phyloP scores from a whole-genome alignment of 2,797 vertebrate species.

The Rhinoraja longicauda region DNA sequence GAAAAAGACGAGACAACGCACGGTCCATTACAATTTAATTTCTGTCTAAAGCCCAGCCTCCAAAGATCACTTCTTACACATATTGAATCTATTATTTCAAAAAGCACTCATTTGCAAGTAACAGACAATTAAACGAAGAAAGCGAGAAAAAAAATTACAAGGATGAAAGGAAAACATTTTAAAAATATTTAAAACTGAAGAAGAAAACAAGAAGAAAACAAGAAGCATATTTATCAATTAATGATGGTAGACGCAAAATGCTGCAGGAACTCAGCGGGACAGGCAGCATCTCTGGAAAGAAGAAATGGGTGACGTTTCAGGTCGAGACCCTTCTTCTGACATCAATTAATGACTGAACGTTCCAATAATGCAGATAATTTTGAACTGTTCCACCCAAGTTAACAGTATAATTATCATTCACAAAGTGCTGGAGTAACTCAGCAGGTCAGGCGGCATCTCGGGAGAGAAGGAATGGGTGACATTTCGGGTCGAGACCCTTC shows the following conservation, averaged over 20 bases:
- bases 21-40: neutral
- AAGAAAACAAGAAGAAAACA: neutral
- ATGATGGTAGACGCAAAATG: no score
- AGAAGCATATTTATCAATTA: no score
- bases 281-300: no score
- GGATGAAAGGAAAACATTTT: neutral
- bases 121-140: neutral
- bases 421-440: no score
- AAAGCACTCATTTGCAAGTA: neutral
- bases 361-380: neutral
- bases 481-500: no score
- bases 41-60: neutral
- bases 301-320: no score
- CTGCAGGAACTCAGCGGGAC: no score
- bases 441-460: no score
- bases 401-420: neutral
- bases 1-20: no score
- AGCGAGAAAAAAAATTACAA: neutral
- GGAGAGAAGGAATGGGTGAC: no score
- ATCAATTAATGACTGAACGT: constrained; percentile 2
- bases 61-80: neutral
- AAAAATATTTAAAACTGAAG: neutral
- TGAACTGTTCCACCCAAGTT: neutral
- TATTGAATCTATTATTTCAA: neutral
- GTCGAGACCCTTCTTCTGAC: no score